Evolutionary conservation across 2,797 vertebrate genomes (phyloP), one percentile per base, ranked within the genome.

Genomic region (Sciaenops ocellatus): DNA sequence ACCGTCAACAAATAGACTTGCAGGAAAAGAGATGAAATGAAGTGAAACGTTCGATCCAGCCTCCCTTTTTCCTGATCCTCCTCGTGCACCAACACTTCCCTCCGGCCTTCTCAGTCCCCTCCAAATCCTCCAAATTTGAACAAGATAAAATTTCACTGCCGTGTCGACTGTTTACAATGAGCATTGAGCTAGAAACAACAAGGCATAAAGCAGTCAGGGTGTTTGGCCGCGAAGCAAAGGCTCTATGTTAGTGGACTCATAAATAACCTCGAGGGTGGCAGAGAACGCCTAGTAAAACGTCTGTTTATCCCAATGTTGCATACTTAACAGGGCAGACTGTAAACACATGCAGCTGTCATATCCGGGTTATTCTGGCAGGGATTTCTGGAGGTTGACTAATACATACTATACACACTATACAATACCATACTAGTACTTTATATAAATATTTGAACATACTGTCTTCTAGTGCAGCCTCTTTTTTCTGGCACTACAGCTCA

Each of bases 261-360:
- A 82, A 86, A 89, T 76, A 88, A 77, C 69, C 66, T 38, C 64
- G 59, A 67, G 82, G 80, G 70, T 81, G 67, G 67, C 72, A 61
- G 78, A 65, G 80, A 79, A 79, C 78, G 80, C 15, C 69, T 73
- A 73, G 56, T 86, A 84, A 87, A 90, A 76, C 73, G 80, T 63
- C 79, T 75, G 86, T 85, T 85, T 86, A 85, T 83, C 51, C 78
- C 71, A 66, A 9, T 57, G 82, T 34, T 60, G 52, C 57, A 52
- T 78, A 64, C 72, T 83, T 65, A 86, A 83, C 80, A 74, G 26
- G 72, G 50, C 18, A 26, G 73, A 64, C 72, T 26, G 20, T 76
- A 69, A 76, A 76, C 50, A 57, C 61, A 24, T 66, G 57, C 48
- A 57, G 75, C 64, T 67, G 69, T 64, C 28, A 73, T 38, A 72